Evolutionary conservation across 2,113 vertebrate species (phyloP).

Genomic region (Silurus glanis): DNA sequence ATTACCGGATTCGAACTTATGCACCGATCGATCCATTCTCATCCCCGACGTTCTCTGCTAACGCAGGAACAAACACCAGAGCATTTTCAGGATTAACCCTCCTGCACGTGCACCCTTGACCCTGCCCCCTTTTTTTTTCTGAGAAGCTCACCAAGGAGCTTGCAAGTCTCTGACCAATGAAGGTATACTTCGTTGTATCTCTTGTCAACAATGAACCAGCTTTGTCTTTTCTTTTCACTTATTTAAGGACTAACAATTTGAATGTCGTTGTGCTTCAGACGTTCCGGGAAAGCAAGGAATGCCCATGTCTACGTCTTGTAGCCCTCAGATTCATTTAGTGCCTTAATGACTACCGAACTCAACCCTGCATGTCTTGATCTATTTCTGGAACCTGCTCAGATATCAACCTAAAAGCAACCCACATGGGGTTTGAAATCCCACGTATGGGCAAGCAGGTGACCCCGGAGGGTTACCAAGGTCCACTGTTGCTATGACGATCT

Average conservation of each 20-base stretch:
- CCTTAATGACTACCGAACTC: constrained; percentile 32
- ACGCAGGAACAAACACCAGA: neutral
- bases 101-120: neutral
- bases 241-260: neutral
- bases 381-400: constrained; percentile 26
- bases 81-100: neutral
- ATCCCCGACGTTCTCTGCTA: neutral
- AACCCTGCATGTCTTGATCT: constrained; percentile 21
- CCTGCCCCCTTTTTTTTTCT: neutral
- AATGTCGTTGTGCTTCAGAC: neutral
- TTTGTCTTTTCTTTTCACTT: constrained; percentile 18
- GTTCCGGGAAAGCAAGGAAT: constrained; percentile 5
- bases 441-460: neutral
- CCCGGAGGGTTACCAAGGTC: neutral
- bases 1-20: neutral
- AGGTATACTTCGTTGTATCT: constrained; percentile 24
- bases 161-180: neutral
- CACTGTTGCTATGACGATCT: constrained; percentile 41
- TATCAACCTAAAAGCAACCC: constrained; percentile 3
- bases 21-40: neutral
- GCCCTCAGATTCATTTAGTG: constrained; percentile 22
- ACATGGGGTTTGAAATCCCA: neutral
- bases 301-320: neutral
- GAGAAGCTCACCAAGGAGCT: constrained; percentile 2
- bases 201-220: constrained; percentile 26